These are phyloP conservation scores for Albula goreensis DNA, from an alignment of 2,113 vertebrate genomes.

Conservation along the genomic window DNA sequence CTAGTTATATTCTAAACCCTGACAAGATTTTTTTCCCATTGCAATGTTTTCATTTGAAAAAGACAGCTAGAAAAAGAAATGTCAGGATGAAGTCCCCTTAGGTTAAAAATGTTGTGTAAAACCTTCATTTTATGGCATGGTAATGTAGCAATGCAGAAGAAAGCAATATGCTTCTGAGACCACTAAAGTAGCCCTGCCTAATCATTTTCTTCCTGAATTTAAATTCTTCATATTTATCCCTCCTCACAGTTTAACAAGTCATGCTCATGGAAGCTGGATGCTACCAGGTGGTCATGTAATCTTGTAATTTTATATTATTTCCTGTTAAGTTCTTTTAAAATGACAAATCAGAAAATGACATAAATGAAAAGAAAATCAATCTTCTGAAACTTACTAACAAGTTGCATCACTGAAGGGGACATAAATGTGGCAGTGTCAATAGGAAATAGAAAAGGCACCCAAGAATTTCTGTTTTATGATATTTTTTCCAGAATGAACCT, in stretches of 20 bases:
- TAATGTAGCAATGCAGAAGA: slow-evolving; percentile 54
- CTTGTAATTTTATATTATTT: slow-evolving; percentile 62
- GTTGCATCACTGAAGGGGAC: background rate
- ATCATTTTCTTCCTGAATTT: slow-evolving; percentile 79
- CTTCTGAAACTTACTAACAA: background rate
- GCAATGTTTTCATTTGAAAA: slow-evolving; percentile 78
- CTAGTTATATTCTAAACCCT: slow-evolving; percentile 77
- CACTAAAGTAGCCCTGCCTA: slow-evolving; percentile 78
- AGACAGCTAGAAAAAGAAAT: slow-evolving; percentile 73
- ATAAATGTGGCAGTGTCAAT: background rate
- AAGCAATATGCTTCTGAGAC: slow-evolving; percentile 68
- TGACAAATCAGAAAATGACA: background rate
- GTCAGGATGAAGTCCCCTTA: slow-evolving; percentile 76
- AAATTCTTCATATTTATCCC: slow-evolving; percentile 78
- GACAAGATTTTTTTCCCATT: slow-evolving; percentile 66
- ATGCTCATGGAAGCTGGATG: slow-evolving; percentile 68
- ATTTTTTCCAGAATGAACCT: slow-evolving; percentile 39
- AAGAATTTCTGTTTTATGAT: background rate
- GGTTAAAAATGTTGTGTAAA: slow-evolving; percentile 79
- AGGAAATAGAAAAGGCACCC: background rate
- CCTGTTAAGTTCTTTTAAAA: slow-evolving; percentile 11
- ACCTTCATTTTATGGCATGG: slow-evolving; percentile 79
- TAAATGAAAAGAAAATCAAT: background rate
- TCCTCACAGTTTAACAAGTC: slow-evolving; percentile 81
- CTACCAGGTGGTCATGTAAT: slow-evolving; percentile 71